Conservation (phyloP, 30 jellyfish, hydroid and myxozoan genomes). For the Chrysaora quinquecirrha region DNA sequence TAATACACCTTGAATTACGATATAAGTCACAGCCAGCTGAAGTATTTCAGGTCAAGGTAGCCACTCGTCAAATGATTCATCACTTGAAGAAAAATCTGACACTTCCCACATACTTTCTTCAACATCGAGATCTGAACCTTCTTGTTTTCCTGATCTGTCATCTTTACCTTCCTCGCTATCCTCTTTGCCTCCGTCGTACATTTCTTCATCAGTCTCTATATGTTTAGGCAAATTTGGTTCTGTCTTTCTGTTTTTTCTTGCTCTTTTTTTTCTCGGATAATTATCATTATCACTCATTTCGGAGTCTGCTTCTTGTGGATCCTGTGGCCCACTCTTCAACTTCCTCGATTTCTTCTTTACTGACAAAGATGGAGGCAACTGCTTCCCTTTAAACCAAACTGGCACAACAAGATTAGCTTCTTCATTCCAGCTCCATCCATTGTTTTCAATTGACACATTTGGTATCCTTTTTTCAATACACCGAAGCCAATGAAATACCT, state of each 20-base stretch:
- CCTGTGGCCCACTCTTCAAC: not conserved
- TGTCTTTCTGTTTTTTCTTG: not conserved
- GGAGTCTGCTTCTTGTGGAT: slow-evolving; percentile 26
- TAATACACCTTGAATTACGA: no score
- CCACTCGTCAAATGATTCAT: not conserved
- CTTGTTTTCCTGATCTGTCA: slow-evolving; percentile 17
- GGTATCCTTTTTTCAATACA: slow-evolving; percentile 6
- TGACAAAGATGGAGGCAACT: slow-evolving; percentile 27
- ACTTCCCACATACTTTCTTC: slow-evolving; percentile 26
- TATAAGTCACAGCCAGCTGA: no score
- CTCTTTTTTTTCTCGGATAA: not conserved
- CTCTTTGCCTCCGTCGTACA: slow-evolving; percentile 8
- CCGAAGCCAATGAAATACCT: slow-evolving; percentile 36
- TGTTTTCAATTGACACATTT: not conserved
- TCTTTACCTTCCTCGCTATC: not conserved
- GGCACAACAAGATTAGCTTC: slow-evolving; percentile 19
- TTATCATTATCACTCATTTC: slow-evolving; percentile 22
- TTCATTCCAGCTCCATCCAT: slow-evolving; percentile 41
- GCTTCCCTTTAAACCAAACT: slow-evolving; percentile 25
- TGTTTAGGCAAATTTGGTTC: not conserved
- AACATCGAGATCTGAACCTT: not conserved
- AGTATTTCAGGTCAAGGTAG: not conserved
- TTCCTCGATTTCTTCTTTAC: not conserved
- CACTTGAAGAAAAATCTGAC: no score
- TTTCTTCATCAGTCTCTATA: slow-evolving; percentile 4